A percentile compares a stretch with the other conserved stretches of the same genome.
These are phyloP conservation scores for Lateolabrax maculatus DNA, from an alignment of 2,797 vertebrate genomes.

Conservation along the genomic window DNA sequence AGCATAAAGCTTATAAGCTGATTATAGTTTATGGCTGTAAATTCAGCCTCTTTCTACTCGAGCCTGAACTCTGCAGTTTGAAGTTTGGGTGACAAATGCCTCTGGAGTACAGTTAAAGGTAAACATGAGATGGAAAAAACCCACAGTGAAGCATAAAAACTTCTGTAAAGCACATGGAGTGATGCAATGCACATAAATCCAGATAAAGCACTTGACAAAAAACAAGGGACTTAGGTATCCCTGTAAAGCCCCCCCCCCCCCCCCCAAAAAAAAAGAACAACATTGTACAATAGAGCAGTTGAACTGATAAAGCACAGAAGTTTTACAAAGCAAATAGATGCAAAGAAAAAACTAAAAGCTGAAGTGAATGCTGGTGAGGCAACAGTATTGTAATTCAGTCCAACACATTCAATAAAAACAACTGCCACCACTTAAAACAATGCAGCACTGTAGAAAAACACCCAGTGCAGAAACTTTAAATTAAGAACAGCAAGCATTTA, in stretches of 20 bases:
- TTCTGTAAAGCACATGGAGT: constrained; percentile 42
- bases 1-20: neutral
- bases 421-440: neutral
- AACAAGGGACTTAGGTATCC: neutral
- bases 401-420: constrained; percentile 34
- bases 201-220: constrained; percentile 37
- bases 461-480: constrained; percentile 5
- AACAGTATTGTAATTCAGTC: constrained; percentile 37
- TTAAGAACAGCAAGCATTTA: neutral
- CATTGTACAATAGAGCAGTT: constrained; percentile 8
- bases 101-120: neutral
- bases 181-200: constrained; percentile 18
- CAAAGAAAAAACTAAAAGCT: constrained; percentile 26
- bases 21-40: neutral
- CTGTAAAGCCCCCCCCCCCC: no score
- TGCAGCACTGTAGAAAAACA: constrained; percentile 2
- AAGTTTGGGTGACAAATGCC: constrained; percentile 26
- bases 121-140: constrained; percentile 44
- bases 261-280: neutral
- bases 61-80: constrained; percentile 10
- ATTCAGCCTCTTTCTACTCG: neutral
- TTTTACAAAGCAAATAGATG: constrained; percentile 4
- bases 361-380: constrained; percentile 37
- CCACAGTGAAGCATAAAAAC: constrained; percentile 21
- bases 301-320: constrained; percentile 38